Conservation (phyloP, 1,140 invertebrate genomes). For the Hormaphis cornu region DNA sequence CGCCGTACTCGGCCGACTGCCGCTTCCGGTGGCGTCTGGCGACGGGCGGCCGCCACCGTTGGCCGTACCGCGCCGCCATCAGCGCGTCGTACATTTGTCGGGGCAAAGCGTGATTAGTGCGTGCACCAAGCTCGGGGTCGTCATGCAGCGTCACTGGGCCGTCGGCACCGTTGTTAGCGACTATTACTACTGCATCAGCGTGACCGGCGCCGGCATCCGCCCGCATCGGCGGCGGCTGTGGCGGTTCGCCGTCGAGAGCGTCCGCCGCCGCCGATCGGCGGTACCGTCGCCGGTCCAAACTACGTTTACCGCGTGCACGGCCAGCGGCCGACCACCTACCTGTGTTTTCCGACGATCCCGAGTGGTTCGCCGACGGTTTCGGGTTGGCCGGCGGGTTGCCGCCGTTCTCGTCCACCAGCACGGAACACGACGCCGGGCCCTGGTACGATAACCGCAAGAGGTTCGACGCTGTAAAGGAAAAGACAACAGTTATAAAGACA, state of each 20-base stretch:
- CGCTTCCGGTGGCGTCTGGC: neutral
- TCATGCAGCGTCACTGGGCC: neutral
- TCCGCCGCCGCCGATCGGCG: neutral
- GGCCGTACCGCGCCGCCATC: neutral
- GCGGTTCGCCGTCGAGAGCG: neutral
- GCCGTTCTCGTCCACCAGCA: conserved; percentile 59
- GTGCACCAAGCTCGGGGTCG: neutral
- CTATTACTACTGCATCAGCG: neutral
- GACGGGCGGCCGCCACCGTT: too few relatives aligned
- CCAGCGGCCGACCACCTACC: neutral
- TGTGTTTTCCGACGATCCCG: conserved; percentile 1
- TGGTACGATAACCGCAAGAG: conserved; percentile 72
- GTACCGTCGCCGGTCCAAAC: neutral
- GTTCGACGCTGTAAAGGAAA: conserved; percentile 60
- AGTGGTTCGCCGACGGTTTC: neutral
- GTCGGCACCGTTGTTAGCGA: neutral
- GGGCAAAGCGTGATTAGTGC: neutral
- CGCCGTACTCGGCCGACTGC: neutral
- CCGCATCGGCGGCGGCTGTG: neutral
- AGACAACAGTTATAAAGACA: conserved; percentile 21
- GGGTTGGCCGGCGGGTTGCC: neutral
- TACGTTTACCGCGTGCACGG: conserved; percentile 8
- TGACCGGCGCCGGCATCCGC: too few relatives aligned
- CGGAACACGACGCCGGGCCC: conserved; percentile 65
- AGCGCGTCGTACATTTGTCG: conserved; percentile 7